Percentiles rank a stretch among this genome's conserved stretches.
Conservation (phyloP, 2,797 vertebrate genomes). For the Clarias platycephalus region DNA sequence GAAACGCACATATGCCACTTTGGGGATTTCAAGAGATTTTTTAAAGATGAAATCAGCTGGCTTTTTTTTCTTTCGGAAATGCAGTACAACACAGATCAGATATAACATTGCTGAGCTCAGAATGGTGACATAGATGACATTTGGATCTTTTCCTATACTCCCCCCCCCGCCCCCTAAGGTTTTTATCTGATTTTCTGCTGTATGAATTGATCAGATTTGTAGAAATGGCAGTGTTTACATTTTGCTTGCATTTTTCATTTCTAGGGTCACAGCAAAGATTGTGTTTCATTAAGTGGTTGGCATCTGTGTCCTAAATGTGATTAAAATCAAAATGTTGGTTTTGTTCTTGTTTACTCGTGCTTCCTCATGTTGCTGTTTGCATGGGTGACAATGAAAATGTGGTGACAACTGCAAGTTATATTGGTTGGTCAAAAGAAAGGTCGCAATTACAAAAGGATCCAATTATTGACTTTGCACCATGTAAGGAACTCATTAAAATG, state of each 20-base stretch:
- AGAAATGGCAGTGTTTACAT: slow-evolving; percentile 51
- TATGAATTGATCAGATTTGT: slow-evolving; percentile 40
- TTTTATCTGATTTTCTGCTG: slow-evolving; percentile 1
- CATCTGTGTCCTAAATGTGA: slow-evolving; percentile 77
- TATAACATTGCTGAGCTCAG: no score
- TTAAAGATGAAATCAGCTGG: not conserved
- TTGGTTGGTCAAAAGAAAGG: no score
- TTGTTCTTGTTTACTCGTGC: slow-evolving; percentile 20
- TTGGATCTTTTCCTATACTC: not conserved
- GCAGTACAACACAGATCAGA: not conserved
- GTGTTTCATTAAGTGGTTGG: slow-evolving; percentile 67
- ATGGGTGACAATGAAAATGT: not conserved
- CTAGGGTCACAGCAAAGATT: slow-evolving; percentile 57
- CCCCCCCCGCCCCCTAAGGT: no score
- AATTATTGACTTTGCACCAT: no score
- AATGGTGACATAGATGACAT: not conserved
- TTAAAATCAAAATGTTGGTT: slow-evolving; percentile 64
- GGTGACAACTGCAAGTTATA: not conserved
- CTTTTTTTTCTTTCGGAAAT: not conserved
- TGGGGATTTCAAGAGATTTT: not conserved
- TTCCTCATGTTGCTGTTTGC: not conserved
- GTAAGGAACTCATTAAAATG: no score
- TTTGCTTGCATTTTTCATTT: slow-evolving; percentile 61
- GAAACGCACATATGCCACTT: not conserved
- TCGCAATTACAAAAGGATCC: no score